phyloP scores from a whole-genome alignment of 2,113 vertebrate genomes.

The Ctenodactylus gundi region DNA sequence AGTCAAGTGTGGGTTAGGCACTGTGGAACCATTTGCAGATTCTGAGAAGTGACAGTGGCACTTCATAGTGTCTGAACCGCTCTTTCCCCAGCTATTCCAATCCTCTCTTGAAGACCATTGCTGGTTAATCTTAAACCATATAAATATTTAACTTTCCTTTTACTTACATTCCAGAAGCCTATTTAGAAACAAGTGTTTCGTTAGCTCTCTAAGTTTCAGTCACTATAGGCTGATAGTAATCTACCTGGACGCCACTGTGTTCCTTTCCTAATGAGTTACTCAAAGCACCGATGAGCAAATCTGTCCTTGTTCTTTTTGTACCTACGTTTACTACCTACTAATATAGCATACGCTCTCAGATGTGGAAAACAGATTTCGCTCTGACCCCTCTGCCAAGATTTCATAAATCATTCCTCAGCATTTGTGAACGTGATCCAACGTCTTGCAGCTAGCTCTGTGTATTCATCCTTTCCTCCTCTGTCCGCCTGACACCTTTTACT shows the following conservation, averaged over 20 bases:
- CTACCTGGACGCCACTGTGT: not conserved
- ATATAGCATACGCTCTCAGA: not conserved
- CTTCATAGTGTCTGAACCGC: slow-evolving; percentile 22
- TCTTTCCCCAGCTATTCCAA: slow-evolving; percentile 36
- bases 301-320: not conserved
- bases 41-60: slow-evolving; percentile 36
- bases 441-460: not conserved
- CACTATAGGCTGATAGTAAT: slow-evolving; percentile 35
- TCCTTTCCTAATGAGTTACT: not conserved
- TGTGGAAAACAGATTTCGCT: not conserved
- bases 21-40: not conserved
- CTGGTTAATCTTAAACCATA: slow-evolving; percentile 68
- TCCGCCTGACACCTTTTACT: not conserved
- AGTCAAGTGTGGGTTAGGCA: slow-evolving; percentile 31
- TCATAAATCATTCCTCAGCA: not conserved
- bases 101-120: slow-evolving; percentile 38
- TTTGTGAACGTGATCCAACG: not conserved
- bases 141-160: slow-evolving; percentile 69
- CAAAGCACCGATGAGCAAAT: not conserved
- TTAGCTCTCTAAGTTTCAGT: slow-evolving; percentile 48
- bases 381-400: not conserved
- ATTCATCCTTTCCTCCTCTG: not conserved
- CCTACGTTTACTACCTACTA: not conserved
- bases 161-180: slow-evolving; percentile 50
- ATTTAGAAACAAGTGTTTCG: slow-evolving; percentile 48